Evolutionary conservation across 2,113 vertebrate genomes (phyloP), one percentile per base, ranked within the genome.

Genomic region (Pteropus alecto): DNA sequence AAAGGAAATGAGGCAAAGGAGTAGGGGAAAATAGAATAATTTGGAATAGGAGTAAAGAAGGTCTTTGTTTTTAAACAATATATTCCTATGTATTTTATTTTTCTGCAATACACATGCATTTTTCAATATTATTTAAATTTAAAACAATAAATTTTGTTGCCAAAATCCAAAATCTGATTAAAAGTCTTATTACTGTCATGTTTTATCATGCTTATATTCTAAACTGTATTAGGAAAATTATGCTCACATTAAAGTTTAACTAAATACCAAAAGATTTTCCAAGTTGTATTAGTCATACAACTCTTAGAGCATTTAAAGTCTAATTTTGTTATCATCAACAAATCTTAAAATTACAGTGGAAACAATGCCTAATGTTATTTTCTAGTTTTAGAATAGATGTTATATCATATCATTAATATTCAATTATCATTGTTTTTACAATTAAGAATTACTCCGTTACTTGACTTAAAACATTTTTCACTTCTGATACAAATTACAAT

Each of bases 381-480:
- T 90, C 46, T 70, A 70, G 71, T 82, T 88, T 97, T 43, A 92
- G 26, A 54, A 38, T 85, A 48, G 43, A 54, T 48, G 33, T 38
- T 93, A 30, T 24, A 63, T 79, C 54, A 71, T 83, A 21, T 94
- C 65, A 89, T 56, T 82, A 58, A 74, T 70, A 94, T 78, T 54
- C 48, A 85, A 43, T 46, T 83, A 61, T 61, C 87, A 93, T 86
- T 87, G 13, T 77, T 41, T 6, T 30, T 67, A 81, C 65, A 58
- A 89, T 85, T 90, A 93, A 90, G 85, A 94, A 77, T 70, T 63
- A 88, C 35, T 92, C 65, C 24, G 24, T 28, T 65, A 81, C 61
- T 94, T 93, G 61, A 87, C 51, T 89, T 58, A 76, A 38, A 93
- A 90, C 68, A 28, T 56, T 68, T 95, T 76, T 81, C 84, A 65